phyloP scores from a whole-genome alignment of 2,797 vertebrate species.

The Galaxias olidus region DNA sequence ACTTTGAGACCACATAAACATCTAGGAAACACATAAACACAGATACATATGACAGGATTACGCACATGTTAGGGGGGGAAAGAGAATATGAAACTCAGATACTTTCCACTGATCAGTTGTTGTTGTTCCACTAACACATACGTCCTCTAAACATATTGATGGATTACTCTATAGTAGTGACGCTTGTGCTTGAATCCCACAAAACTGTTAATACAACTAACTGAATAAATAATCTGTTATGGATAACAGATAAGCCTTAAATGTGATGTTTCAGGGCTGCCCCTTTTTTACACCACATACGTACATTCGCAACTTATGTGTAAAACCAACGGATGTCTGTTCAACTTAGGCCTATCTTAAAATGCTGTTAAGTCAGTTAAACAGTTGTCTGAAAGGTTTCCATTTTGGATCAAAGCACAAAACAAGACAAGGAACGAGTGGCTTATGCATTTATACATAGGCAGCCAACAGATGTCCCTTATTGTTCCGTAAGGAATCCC shows the following conservation, averaged over 20 bases:
- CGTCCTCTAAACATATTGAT: slow-evolving; percentile 46
- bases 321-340: too few relatives aligned
- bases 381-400: slow-evolving; percentile 45
- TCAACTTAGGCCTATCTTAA: too few relatives aligned
- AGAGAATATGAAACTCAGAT: slow-evolving; percentile 38
- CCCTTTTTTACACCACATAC: too few relatives aligned
- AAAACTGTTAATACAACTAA: too few relatives aligned
- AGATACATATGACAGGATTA: slow-evolving; percentile 71
- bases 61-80: slow-evolving; percentile 60
- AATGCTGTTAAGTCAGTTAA: too few relatives aligned
- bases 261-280: too few relatives aligned
- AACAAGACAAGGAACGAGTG: slow-evolving; percentile 51
- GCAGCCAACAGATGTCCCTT: slow-evolving; percentile 49
- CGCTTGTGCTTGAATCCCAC: too few relatives aligned
- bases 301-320: too few relatives aligned
- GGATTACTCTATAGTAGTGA: slow-evolving; percentile 7
- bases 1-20: slow-evolving; percentile 58
- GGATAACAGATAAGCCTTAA: too few relatives aligned
- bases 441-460: slow-evolving; percentile 49
- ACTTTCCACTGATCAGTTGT: slow-evolving; percentile 49
- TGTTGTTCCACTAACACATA: slow-evolving; percentile 44
- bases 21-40: slow-evolving; percentile 63
- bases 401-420: slow-evolving; percentile 39
- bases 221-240: too few relatives aligned
- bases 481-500: slow-evolving; percentile 58